Conservation (phyloP, 2,113 vertebrate species). For the Corythornis madagascariensis region DNA sequence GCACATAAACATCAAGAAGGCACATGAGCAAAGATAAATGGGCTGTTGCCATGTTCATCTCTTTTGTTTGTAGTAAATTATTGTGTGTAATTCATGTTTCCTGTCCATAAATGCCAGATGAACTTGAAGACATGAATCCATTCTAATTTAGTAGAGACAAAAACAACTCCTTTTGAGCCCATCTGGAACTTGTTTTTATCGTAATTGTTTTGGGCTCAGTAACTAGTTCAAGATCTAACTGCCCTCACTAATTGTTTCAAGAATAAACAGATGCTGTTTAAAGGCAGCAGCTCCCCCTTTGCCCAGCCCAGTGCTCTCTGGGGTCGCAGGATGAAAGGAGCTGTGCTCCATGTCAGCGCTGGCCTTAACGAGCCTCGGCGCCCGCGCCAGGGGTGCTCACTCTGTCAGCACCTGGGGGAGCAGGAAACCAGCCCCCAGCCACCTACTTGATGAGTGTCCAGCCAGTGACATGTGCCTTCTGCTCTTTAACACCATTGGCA, state of each 20-base stretch:
- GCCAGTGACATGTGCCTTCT: not conserved
- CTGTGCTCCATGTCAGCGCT: not conserved
- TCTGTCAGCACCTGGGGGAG: not conserved
- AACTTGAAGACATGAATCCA: conserved; percentile 54
- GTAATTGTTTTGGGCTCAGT: conserved; percentile 41
- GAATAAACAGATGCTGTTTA: conserved; percentile 53
- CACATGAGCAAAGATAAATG: conserved; percentile 60
- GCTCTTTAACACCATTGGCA: not conserved
- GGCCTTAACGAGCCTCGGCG: not conserved
- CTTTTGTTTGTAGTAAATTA: conserved; percentile 64
- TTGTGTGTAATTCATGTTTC: conserved; percentile 65
- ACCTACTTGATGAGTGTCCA: accelerated
- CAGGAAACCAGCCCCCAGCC: not conserved
- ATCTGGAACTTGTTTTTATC: conserved; percentile 61
- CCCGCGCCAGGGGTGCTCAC: not conserved
- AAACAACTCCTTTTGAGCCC: conserved; percentile 59
- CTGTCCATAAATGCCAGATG: conserved; percentile 61
- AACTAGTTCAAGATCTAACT: conserved; percentile 59
- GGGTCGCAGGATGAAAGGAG: conserved; percentile 10
- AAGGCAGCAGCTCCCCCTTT: conserved; percentile 5
- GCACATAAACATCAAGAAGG: conserved; percentile 39
- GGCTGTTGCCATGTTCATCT: conserved; percentile 25
- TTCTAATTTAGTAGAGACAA: conserved; percentile 50
- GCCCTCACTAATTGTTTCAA: conserved; percentile 52
- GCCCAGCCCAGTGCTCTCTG: not conserved